phyloP scores from a whole-genome alignment of 2,113 vertebrate genomes.

The Probosciger aterrimus region DNA sequence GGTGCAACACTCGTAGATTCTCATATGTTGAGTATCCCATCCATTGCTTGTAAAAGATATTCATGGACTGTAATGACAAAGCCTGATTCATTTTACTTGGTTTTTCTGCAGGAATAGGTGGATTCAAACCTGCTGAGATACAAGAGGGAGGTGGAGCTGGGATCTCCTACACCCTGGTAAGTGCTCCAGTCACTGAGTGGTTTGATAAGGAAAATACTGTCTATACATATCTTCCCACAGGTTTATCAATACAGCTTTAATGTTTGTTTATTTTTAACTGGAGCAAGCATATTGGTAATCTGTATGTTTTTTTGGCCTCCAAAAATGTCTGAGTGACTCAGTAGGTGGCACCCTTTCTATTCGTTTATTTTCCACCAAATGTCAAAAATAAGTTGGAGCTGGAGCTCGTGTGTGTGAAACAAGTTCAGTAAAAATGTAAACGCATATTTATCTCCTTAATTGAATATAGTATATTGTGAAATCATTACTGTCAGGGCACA shows the following conservation, averaged over 20 bases:
- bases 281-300: not conserved
- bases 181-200: not conserved
- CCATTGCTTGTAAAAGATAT: not conserved
- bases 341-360: slow-evolving; percentile 70
- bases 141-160: not conserved
- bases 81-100: not conserved
- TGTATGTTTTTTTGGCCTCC: not conserved
- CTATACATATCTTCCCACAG: not conserved
- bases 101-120: not conserved
- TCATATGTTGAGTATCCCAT: not conserved
- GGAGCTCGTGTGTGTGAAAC: not conserved
- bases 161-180: not conserved
- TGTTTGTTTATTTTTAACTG: not conserved
- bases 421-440: slow-evolving; percentile 68
- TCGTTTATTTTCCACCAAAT: slow-evolving; percentile 33
- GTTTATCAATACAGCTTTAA: not conserved
- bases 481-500: slow-evolving; percentile 76
- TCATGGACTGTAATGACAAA: rapidly evolving
- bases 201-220: not conserved
- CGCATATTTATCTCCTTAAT: slow-evolving; percentile 70
- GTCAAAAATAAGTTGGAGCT: not conserved
- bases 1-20: rapidly evolving
- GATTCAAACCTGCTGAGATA: not conserved
- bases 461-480: slow-evolving; percentile 75
- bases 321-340: slow-evolving; percentile 42